Evolutionary conservation across 2,113 vertebrate species (phyloP).

Genomic region (Tetrax tetrax): DNA sequence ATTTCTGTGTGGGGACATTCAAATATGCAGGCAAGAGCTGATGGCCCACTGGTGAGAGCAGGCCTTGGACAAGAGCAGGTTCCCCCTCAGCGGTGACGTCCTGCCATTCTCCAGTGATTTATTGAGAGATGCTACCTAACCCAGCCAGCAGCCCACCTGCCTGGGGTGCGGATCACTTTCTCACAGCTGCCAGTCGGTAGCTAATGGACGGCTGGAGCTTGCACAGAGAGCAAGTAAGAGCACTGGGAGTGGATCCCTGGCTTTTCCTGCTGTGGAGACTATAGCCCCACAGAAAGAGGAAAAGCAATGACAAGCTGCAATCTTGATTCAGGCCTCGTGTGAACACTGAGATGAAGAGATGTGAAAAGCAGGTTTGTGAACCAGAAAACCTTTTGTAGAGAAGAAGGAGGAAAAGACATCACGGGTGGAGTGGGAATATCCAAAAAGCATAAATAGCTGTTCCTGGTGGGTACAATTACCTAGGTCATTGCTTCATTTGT

Average conservation of each 20-base stretch:
- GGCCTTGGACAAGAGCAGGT: background rate
- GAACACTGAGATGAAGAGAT: background rate
- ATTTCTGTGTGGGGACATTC: background rate
- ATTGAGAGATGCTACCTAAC: background rate
- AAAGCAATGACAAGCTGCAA: background rate
- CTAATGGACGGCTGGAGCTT: background rate
- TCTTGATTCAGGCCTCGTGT: background rate
- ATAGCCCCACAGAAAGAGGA: background rate
- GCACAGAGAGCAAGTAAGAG: background rate
- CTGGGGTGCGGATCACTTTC: background rate
- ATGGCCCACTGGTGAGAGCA: background rate
- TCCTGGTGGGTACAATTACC: background rate
- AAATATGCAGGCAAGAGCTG: background rate
- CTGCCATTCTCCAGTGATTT: background rate
- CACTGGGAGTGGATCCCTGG: background rate
- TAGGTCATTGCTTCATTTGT: conserved; percentile 15
- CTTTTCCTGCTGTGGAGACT: background rate
- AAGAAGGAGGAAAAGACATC: background rate
- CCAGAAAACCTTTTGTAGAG: background rate
- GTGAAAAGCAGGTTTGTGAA: background rate
- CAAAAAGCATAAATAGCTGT: background rate
- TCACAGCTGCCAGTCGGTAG: background rate
- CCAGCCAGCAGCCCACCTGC: background rate
- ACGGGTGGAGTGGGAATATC: background rate
- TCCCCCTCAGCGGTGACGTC: fast-evolving